Evolutionary conservation across 2,888 invertebrate species (phyloP).

Genomic region (Gnatocerus cornutus): DNA sequence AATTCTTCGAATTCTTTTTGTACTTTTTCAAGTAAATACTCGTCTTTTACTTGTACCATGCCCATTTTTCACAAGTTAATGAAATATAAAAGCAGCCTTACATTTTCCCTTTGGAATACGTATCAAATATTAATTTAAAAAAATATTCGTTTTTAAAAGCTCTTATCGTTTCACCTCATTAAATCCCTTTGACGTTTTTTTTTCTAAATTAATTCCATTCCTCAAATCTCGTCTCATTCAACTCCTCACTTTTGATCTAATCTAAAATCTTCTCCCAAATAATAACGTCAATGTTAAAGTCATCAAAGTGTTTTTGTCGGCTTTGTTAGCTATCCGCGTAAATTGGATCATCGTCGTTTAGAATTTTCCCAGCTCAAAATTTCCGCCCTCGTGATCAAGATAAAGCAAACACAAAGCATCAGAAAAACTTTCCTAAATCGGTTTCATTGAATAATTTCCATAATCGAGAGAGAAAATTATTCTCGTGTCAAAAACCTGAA

Average conservation of each 20-base stretch:
- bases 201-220: too few species aligned
- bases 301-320: slow-evolving; percentile 28
- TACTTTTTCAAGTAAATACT: too few species aligned
- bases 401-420: slow-evolving; percentile 1
- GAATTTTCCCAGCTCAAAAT: slow-evolving; percentile 25
- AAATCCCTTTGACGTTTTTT: too few species aligned
- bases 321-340: slow-evolving; percentile 28
- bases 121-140: too few species aligned
- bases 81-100: too few species aligned
- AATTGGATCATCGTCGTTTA: slow-evolving; percentile 29
- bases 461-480: neutral
- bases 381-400: slow-evolving; percentile 8
- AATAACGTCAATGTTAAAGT: slow-evolving; percentile 30
- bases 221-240: neutral
- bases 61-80: too few species aligned
- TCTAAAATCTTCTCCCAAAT: slow-evolving; percentile 9
- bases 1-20: too few species aligned
- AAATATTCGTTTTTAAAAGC: too few species aligned
- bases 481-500: neutral
- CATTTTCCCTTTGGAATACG: too few species aligned
- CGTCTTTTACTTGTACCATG: too few species aligned
- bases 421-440: slow-evolving; percentile 3
- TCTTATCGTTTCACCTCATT: too few species aligned
- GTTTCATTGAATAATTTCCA: slow-evolving; percentile 5
- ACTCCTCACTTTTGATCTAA: slow-evolving; percentile 7